Base-by-base conservation (phyloP, 2,797 vertebrate species). In the Siniperca undulata region DNA sequence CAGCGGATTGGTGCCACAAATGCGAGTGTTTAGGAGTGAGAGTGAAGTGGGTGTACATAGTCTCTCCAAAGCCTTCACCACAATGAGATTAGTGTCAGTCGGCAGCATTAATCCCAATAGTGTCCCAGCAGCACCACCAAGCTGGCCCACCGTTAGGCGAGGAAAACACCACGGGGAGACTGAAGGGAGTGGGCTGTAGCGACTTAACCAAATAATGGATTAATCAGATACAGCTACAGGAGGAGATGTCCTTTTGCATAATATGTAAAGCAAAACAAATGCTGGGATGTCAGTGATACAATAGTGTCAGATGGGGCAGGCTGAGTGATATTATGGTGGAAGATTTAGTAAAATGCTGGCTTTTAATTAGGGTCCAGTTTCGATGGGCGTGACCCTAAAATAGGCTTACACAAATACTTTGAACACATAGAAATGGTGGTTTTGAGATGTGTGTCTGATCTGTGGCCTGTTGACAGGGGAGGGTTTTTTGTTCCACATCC, bases 61-160 rank as follows among this genome's bases (percentile, higher is more conserved):
- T 92, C 92, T 93, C 86, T 93, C 91, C 90, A 95, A 95, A 96
- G 92, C 94, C 84, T 93, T 85, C 80, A 88, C 91, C 93, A 93
- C 93, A 95, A 93, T 95, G 93, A 94, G 95, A 96, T 96, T 95
- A 96, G 93, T 88, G 94, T 94, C 94, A 94, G 90, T 91, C 93
- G 93, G 84, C 92, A 90, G 89, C 89, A 86, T 93, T 96, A 96
- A 95, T 95, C 95, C 94, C 91, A 90, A 83, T 83, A 92, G 92
- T 91, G 93, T 92, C 89, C 88, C 83, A 68, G 89, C 91, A 89
- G 86, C 82, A 75, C 86, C 88, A 86, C 71, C 85, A 82, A 82
- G 87, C 89, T 87, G 89, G 91, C 93, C 92, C 89, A 93, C 91
- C 79, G 90, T 90, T 82, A 87, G 87, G 82, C 3, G 76, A 86